A percentile compares a stretch with the other conserved stretches of the same genome.
Conservation (phyloP, 1,140 invertebrate species). For the Zaprionus vittiger region DNA sequence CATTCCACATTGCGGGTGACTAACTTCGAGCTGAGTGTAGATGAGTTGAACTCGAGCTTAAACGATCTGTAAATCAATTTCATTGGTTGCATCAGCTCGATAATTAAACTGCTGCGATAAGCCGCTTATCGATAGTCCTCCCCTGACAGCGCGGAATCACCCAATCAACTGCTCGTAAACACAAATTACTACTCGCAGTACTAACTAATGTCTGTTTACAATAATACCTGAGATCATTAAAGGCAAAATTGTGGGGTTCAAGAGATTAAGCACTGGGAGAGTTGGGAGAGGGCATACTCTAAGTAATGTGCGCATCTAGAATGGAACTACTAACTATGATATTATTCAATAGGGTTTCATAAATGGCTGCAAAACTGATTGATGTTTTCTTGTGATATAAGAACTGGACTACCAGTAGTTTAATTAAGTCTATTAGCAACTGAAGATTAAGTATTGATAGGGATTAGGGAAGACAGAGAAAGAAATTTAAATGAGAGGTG, state of each 20-base stretch:
- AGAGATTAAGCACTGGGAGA: background rate
- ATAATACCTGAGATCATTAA: background rate
- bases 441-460: background rate
- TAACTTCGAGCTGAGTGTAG: background rate
- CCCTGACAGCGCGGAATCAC: background rate
- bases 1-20: background rate
- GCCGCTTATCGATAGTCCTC: background rate
- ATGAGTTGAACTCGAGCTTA: background rate
- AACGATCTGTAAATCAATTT: background rate
- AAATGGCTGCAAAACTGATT: background rate
- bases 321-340: background rate
- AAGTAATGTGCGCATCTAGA: background rate
- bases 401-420: background rate
- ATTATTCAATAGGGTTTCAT: background rate
- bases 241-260: background rate
- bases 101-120: background rate
- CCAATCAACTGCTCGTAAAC: constrained; percentile 1
- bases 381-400: background rate
- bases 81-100: constrained; percentile 1
- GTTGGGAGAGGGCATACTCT: background rate
- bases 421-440: background rate
- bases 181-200: background rate
- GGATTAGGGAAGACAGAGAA: background rate
- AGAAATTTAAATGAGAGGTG: no score
- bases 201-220: background rate